Conservation (phyloP, 2,888 invertebrate genomes). For the Anarsia innoxiella region DNA sequence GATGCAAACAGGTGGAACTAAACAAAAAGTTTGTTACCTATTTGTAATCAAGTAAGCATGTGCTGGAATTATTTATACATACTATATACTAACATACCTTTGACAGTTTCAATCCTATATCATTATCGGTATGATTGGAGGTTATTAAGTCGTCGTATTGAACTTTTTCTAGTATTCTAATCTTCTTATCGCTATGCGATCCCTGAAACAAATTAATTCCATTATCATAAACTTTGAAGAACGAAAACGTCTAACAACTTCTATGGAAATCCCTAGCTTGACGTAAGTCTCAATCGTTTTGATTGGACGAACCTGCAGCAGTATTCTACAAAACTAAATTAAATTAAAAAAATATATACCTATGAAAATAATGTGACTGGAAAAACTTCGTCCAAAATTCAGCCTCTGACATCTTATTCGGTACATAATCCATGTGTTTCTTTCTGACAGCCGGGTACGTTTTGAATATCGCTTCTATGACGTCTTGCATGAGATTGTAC, state of each 20-base stretch:
- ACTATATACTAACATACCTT: slow-evolving; percentile 52
- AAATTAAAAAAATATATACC: slow-evolving; percentile 52
- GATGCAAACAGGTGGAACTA: too few relatives aligned
- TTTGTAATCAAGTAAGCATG: too few relatives aligned
- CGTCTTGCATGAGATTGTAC: slow-evolving; percentile 97
- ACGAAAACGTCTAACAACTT: too few relatives aligned
- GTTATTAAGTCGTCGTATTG: slow-evolving; percentile 87
- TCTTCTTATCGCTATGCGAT: slow-evolving; percentile 84
- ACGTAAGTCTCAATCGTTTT: too few relatives aligned
- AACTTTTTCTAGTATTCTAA: slow-evolving; percentile 87
- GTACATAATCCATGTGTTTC: slow-evolving; percentile 97
- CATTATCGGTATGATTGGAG: slow-evolving; percentile 47
- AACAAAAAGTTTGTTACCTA: too few relatives aligned
- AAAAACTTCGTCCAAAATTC: slow-evolving; percentile 99
- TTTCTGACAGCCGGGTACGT: slow-evolving; percentile 98
- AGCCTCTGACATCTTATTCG: slow-evolving; percentile 93
- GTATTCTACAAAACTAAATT: neutral
- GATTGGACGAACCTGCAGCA: too few relatives aligned
- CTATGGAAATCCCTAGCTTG: too few relatives aligned
- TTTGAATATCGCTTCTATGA: slow-evolving; percentile 98
- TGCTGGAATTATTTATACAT: neutral
- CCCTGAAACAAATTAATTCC: too few relatives aligned
- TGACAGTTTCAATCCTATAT: slow-evolving; percentile 80
- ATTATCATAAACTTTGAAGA: too few relatives aligned
- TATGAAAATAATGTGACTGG: slow-evolving; percentile 99